Percentiles rank a stretch among this genome's conserved stretches.
These are phyloP conservation scores for Upupa epops DNA, from an alignment of 2,113 vertebrate genomes.

Conservation along the genomic window DNA sequence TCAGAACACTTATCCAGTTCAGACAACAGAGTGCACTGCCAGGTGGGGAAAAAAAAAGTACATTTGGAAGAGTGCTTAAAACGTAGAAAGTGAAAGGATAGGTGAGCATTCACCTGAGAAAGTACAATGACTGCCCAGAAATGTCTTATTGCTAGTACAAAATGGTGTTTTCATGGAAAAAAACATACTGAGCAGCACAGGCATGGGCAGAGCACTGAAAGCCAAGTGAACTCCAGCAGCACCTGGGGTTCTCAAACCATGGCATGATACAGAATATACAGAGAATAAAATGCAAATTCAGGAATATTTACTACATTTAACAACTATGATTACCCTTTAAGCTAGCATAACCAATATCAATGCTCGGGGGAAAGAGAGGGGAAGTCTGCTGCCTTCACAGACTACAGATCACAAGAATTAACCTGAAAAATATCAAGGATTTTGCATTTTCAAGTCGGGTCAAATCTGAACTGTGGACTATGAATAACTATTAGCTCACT, in stretches of 20 bases:
- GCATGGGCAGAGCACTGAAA: slow-evolving; percentile 48
- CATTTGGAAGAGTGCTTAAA: slow-evolving; percentile 53
- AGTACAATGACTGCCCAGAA: slow-evolving; percentile 58
- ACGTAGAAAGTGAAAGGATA: neutral
- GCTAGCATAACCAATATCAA: slow-evolving; percentile 52
- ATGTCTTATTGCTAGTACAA: slow-evolving; percentile 69
- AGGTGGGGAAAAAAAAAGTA: slow-evolving; percentile 49
- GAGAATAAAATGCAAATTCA: slow-evolving; percentile 58
- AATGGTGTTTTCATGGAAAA: slow-evolving; percentile 42
- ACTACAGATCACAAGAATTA: slow-evolving; percentile 49
- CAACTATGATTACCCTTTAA: slow-evolving; percentile 39
- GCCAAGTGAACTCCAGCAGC: neutral
- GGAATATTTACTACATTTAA: slow-evolving; percentile 62
- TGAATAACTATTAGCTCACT: slow-evolving; percentile 34
- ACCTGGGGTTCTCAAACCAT: slow-evolving; percentile 40
- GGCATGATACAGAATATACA: slow-evolving; percentile 50
- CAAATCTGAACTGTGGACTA: slow-evolving; percentile 37
- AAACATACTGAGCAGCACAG: slow-evolving; percentile 44
- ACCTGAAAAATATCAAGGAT: slow-evolving; percentile 31
- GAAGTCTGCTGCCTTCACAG: slow-evolving; percentile 54
- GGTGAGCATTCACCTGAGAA: slow-evolving; percentile 57
- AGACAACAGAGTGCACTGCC: slow-evolving; percentile 52
- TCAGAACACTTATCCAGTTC: slow-evolving; percentile 53
- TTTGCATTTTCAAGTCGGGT: slow-evolving; percentile 37
- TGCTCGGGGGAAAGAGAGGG: slow-evolving; percentile 16